Conservation (phyloP, 2,797 vertebrate species). For the Mormyrus proboscirostris region DNA sequence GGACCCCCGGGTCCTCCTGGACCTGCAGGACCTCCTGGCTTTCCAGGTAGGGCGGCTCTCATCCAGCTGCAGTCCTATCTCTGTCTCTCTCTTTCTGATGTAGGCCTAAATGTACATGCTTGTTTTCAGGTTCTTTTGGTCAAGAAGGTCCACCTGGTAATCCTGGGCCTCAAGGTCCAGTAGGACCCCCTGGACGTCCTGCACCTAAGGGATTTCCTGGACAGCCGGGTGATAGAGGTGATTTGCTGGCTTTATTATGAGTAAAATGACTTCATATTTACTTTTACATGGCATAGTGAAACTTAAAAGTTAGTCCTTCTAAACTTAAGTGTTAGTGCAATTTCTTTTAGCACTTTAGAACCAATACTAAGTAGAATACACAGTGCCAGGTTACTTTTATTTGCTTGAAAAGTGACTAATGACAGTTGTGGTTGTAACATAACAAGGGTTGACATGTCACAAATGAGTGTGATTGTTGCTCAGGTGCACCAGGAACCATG, state of each 20-base stretch:
- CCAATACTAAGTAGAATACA: not conserved
- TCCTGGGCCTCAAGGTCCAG: conserved; percentile 75
- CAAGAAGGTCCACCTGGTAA: conserved; percentile 63
- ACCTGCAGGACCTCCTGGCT: not conserved
- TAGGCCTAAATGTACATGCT: not conserved
- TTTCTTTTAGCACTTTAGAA: not conserved
- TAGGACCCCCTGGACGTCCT: conserved; percentile 62
- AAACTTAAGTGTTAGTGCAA: not conserved
- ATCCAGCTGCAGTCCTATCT: not conserved
- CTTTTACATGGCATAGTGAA: not conserved
- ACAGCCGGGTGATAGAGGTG: conserved; percentile 66
- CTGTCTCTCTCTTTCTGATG: not conserved
- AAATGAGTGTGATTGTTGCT: not conserved
- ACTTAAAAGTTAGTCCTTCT: not conserved
- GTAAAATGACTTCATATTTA: not conserved
- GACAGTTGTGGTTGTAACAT: not conserved
- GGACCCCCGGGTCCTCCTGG: not conserved
- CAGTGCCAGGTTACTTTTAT: not conserved
- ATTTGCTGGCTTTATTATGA: conserved; percentile 29
- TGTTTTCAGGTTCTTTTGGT: conserved; percentile 43
- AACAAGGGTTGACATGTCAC: not conserved
- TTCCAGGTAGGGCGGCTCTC: not conserved
- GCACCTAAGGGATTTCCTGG: conserved; percentile 78
- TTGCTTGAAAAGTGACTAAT: not conserved
- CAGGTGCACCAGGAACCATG: not conserved